These are phyloP conservation scores for Pocillopora damicornis DNA, from an alignment of 64 coral and sea anemone species.

Conservation along the genomic window DNA sequence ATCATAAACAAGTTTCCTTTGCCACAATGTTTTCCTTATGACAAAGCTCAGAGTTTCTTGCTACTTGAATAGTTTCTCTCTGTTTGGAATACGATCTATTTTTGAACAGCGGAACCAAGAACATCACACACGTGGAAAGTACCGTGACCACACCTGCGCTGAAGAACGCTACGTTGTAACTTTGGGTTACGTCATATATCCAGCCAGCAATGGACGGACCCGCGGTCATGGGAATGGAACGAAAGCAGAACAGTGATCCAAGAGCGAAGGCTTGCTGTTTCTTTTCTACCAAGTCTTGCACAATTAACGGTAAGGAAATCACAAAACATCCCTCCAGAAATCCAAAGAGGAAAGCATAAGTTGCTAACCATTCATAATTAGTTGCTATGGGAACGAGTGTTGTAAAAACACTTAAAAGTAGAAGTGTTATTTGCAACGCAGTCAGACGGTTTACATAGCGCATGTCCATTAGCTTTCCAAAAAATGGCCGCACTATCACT, in stretches of 20 bases:
- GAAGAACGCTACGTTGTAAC: conserved; percentile 22
- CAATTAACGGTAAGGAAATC: neutral
- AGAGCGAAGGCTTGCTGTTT: neutral
- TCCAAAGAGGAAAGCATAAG: conserved; percentile 13
- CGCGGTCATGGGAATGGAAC: neutral
- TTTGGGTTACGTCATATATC: conserved; percentile 29
- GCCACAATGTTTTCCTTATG: neutral
- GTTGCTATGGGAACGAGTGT: conserved; percentile 12
- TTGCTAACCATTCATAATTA: conserved; percentile 19
- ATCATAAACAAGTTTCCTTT: conserved; percentile 7
- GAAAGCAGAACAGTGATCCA: neutral
- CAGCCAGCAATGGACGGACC: conserved; percentile 35
- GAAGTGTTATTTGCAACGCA: neutral
- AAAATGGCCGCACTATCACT: neutral
- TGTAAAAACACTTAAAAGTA: neutral
- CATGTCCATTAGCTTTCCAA: conserved; percentile 21
- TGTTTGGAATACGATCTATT: neutral
- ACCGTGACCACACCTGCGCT: neutral
- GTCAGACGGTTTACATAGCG: neutral
- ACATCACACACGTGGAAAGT: conserved; percentile 2
- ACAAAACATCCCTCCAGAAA: conserved; percentile 31
- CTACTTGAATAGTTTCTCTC: neutral
- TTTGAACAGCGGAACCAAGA: neutral
- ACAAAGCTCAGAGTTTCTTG: neutral
- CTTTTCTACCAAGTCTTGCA: conserved; percentile 5